Conservation (phyloP, 30 jellyfish, hydroid and myxozoan species). For the Hydractinia symbiolongicarpus region DNA sequence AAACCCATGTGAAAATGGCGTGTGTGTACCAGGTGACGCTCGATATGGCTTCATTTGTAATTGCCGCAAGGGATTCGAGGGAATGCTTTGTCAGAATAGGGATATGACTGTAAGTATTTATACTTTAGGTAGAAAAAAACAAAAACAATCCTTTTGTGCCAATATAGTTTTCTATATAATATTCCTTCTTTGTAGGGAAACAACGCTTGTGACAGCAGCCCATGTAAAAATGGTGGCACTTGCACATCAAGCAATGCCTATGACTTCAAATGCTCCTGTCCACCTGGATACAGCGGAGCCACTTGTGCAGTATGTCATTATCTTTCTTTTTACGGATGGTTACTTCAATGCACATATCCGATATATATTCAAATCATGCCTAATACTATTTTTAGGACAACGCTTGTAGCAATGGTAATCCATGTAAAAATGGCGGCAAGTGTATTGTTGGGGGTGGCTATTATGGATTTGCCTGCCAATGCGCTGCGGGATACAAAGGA, state of each 20-base stretch:
- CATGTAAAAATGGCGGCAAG: conserved; percentile 7
- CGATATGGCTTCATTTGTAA: neutral
- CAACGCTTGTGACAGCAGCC: neutral
- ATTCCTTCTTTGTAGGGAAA: neutral
- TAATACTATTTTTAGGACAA: conserved; percentile 3
- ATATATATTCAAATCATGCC: no score
- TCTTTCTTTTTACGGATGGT: neutral
- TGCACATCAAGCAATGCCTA: neutral
- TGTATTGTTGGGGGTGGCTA: conserved; percentile 8
- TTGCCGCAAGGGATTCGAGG: neutral
- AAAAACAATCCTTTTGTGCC: no score
- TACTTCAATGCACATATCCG: no score
- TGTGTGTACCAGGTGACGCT: neutral
- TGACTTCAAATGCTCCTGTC: neutral
- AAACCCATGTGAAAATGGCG: conserved; percentile 6
- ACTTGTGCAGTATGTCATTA: conserved; percentile 14
- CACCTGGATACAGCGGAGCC: conserved; percentile 1
- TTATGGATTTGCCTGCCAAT: neutral
- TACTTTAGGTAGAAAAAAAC: neutral
- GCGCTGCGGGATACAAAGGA: conserved; percentile 5
- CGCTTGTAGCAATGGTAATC: neutral
- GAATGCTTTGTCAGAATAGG: neutral
- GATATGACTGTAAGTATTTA: neutral
- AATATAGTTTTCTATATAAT: no score
- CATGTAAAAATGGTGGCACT: conserved; percentile 11